Evolutionary conservation across 1,140 invertebrate genomes (phyloP).

Genomic region (Temnothorax nylanderi): DNA sequence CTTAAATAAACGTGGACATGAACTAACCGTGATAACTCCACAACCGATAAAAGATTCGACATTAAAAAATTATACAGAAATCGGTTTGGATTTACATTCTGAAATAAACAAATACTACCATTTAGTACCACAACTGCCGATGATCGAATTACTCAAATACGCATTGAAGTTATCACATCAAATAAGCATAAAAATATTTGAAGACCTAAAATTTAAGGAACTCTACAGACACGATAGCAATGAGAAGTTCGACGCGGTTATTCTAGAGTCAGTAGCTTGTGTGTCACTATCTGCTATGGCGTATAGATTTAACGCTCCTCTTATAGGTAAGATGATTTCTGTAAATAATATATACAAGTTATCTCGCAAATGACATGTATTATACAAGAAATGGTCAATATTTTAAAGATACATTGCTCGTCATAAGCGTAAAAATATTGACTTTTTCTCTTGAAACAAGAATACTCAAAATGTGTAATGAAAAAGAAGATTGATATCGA

Average conservation of each 20-base stretch:
- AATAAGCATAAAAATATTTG: neutral
- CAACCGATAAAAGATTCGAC: conserved; percentile 72
- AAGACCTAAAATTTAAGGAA: neutral
- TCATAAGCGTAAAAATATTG: conserved; percentile 1
- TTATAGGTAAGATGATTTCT: conserved; percentile 42
- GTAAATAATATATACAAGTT: neutral
- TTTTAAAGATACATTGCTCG: neutral
- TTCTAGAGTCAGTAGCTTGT: neutral
- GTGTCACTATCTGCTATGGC: neutral
- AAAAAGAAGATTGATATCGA: neutral
- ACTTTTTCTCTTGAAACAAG: neutral
- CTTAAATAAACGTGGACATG: conserved; percentile 81
- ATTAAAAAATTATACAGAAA: conserved; percentile 73
- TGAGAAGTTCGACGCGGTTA: conserved; percentile 16
- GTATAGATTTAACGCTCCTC: conserved; percentile 26
- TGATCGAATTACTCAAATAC: neutral
- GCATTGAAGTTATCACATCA: neutral
- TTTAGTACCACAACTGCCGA: neutral
- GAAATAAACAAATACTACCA: too few species aligned
- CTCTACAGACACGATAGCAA: neutral
- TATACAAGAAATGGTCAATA: neutral
- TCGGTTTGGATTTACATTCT: conserved; percentile 45
- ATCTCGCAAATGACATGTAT: neutral
- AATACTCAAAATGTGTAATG: neutral
- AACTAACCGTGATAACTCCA: conserved; percentile 81